These are phyloP conservation scores for Sialis lutaria DNA, from an alignment of 2,888 invertebrate species.

Conservation along the genomic window DNA sequence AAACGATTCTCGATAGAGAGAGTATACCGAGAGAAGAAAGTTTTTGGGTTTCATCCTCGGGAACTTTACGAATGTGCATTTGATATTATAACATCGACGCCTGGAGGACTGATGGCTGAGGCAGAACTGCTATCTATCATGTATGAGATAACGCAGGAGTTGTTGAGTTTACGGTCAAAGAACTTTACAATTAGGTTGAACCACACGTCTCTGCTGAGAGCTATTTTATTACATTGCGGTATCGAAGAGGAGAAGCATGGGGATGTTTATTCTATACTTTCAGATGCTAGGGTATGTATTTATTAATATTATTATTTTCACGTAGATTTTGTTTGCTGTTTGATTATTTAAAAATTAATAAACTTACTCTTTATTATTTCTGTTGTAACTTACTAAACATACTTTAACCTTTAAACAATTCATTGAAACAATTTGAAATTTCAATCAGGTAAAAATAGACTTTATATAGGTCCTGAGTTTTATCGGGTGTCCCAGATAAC, in stretches of 20 bases:
- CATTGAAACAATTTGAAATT: constrained; percentile 3
- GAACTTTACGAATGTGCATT: constrained; percentile 85
- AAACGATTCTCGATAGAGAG: constrained; percentile 75
- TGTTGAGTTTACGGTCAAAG: constrained; percentile 43
- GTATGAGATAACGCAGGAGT: constrained; percentile 52
- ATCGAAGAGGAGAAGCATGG: constrained; percentile 51
- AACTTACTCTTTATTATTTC: too few relatives aligned
- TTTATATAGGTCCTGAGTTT: too few relatives aligned
- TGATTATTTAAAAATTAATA: not conserved
- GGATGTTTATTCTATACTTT: constrained; percentile 29
- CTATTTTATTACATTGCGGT: constrained; percentile 62
- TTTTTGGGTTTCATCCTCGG: constrained; percentile 68
- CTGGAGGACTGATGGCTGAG: constrained; percentile 58
- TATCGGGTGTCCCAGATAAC: too few relatives aligned
- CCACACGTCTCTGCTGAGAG: constrained; percentile 58
- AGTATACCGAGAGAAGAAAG: constrained; percentile 68
- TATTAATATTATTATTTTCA: not conserved
- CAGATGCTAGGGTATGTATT: constrained; percentile 26
- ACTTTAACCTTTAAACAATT: too few relatives aligned
- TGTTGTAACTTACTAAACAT: too few relatives aligned
- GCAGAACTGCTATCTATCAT: constrained; percentile 71
- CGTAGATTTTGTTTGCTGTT: not conserved
- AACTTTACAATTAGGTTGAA: constrained; percentile 58
- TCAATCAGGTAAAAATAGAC: constrained; percentile 6
- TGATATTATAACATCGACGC: constrained; percentile 70